Evolutionary conservation across 2,888 invertebrate species (phyloP).

Genomic region (Germaria angustata): DNA sequence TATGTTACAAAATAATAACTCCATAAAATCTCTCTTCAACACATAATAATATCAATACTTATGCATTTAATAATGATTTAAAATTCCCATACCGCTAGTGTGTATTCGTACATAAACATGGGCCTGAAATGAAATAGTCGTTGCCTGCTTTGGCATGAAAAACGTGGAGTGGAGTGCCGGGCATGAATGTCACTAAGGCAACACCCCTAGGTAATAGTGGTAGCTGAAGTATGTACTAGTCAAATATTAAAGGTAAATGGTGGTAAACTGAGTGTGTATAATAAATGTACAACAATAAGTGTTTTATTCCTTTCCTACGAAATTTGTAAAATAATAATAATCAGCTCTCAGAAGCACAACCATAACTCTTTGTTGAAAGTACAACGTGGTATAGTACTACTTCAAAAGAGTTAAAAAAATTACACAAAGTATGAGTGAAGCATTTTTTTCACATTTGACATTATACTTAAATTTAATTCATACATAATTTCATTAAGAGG

Average conservation of each 20-base stretch:
- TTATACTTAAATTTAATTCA: conserved; percentile 59
- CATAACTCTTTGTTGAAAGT: conserved; percentile 17
- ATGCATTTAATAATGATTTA: conserved; percentile 64
- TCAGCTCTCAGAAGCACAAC: conserved; percentile 27
- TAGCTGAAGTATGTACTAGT: conserved; percentile 3
- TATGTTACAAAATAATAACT: conserved; percentile 64
- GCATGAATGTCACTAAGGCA: conserved; percentile 58
- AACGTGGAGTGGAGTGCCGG: conserved; percentile 9
- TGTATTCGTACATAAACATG: background rate
- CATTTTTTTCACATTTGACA: conserved; percentile 58
- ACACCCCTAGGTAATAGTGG: conserved; percentile 58
- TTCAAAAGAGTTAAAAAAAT: conserved; percentile 3
- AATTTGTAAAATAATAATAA: conserved; percentile 59
- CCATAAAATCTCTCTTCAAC: conserved; percentile 61
- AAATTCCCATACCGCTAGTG: conserved; percentile 29
- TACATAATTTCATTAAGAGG: conserved; percentile 65
- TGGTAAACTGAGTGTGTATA: conserved; percentile 45
- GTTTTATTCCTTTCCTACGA: conserved; percentile 32
- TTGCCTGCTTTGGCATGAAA: background rate
- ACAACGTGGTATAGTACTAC: background rate
- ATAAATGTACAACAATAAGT: conserved; percentile 56
- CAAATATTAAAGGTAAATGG: conserved; percentile 55
- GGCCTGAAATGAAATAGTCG: background rate
- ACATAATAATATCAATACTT: conserved; percentile 66
- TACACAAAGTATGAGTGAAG: conserved; percentile 5